phyloP scores from a whole-genome alignment of 1,140 invertebrate species.

The Hylaeus anthracinus region DNA sequence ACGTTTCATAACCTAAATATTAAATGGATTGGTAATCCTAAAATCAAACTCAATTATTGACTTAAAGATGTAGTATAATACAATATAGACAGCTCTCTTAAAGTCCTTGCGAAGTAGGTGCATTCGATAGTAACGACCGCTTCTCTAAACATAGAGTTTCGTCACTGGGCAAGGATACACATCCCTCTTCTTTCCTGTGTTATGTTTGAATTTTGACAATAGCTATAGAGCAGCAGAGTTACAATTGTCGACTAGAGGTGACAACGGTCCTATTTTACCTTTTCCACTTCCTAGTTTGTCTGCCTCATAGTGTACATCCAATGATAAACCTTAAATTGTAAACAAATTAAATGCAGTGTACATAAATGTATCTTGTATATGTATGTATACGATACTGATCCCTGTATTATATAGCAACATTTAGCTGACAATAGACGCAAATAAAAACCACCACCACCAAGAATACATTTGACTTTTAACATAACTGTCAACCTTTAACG shows the following conservation, averaged over 20 bases:
- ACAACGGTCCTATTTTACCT: constrained; percentile 88
- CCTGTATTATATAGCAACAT: neutral
- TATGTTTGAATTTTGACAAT: constrained; percentile 46
- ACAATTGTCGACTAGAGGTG: constrained; percentile 88
- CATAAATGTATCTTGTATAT: neutral
- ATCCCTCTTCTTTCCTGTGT: constrained; percentile 35
- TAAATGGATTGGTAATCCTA: constrained; percentile 60
- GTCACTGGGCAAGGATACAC: constrained; percentile 49
- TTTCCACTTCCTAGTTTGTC: constrained; percentile 85
- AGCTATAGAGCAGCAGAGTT: constrained; percentile 86
- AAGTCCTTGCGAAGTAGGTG: constrained; percentile 55
- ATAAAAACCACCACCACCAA: constrained; percentile 78
- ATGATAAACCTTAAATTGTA: constrained; percentile 83
- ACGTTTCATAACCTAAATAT: constrained; percentile 57
- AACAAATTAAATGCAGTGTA: constrained; percentile 8
- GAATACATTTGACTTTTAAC: constrained; percentile 76
- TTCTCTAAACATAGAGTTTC: constrained; percentile 45
- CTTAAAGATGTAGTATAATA: constrained; percentile 67
- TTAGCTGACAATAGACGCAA: neutral
- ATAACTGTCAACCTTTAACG: constrained; percentile 79
- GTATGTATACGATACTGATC: neutral
- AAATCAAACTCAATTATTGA: constrained; percentile 60
- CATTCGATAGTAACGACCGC: constrained; percentile 48
- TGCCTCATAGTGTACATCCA: constrained; percentile 90
- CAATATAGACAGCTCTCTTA: constrained; percentile 65